These are phyloP conservation scores for Gallinago jamesoni DNA, from an alignment of 2,113 vertebrate species.

Conservation along the genomic window DNA sequence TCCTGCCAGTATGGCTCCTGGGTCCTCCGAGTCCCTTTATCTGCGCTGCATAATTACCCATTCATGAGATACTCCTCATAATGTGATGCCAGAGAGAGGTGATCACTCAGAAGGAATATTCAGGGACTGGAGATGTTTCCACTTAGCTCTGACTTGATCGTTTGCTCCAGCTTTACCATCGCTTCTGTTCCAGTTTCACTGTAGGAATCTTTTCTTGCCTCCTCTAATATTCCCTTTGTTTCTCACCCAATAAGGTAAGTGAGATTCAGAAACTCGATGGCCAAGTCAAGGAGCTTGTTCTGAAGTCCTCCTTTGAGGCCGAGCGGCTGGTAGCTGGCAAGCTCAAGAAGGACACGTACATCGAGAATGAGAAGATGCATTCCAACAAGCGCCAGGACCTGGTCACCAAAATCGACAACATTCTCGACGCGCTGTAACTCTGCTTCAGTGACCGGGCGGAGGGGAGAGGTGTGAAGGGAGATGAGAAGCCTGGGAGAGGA, in stretches of 20 bases:
- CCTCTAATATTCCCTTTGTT: background rate
- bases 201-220: background rate
- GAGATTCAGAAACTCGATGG: constrained; percentile 96
- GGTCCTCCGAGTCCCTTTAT: background rate
- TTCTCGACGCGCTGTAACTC: constrained; percentile 89
- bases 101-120: background rate
- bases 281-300: constrained; percentile 94
- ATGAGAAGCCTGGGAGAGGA: constrained; percentile 62
- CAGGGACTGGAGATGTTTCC: background rate
- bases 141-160: background rate
- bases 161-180: background rate
- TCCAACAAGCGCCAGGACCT: constrained; percentile 90
- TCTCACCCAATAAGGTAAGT: constrained; percentile 69
- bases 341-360: constrained; percentile 95
- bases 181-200: background rate
- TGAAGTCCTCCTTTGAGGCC: constrained; percentile 89
- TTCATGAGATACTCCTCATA: background rate
- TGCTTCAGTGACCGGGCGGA: background rate
- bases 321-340: constrained; percentile 95
- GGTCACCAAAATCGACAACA: constrained; percentile 91
- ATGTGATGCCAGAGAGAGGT: background rate
- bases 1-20: background rate
- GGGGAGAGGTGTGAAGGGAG: constrained; percentile 63
- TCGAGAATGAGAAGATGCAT: constrained; percentile 91
- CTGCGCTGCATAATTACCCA: background rate